phyloP scores from a whole-genome alignment of 2,797 vertebrate genomes.

The Coendou prehensilis region DNA sequence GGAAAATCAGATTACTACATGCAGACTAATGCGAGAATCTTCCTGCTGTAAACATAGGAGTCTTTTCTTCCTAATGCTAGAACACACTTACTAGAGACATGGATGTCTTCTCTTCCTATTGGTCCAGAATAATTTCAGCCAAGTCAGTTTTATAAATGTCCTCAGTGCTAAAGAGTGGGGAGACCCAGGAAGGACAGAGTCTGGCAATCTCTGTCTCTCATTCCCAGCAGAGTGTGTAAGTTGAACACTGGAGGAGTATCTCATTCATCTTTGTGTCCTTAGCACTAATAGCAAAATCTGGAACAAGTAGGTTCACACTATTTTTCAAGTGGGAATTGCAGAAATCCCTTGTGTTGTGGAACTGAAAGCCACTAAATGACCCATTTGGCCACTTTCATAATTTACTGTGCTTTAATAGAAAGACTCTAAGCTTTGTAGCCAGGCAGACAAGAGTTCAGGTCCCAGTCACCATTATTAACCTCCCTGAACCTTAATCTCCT shows the following conservation, averaged over 20 bases:
- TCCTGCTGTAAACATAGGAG: background rate
- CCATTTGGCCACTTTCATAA: slow-evolving; percentile 63
- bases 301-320: background rate
- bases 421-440: slow-evolving; percentile 33
- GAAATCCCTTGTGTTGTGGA: background rate
- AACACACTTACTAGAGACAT: background rate
- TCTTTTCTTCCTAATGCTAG: background rate
- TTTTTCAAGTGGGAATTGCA: slow-evolving; percentile 59
- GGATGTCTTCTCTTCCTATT: background rate
- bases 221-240: background rate
- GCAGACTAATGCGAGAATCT: background rate
- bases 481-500: slow-evolving; percentile 48
- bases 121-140: background rate
- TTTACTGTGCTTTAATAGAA: slow-evolving; percentile 66
- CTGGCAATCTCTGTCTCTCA: background rate
- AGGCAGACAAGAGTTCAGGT: slow-evolving; percentile 56
- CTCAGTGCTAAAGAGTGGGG: background rate
- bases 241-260: background rate
- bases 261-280: slow-evolving; percentile 34
- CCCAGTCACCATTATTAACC: slow-evolving; percentile 63
- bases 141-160: background rate
- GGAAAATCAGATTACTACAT: background rate
- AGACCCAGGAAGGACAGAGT: background rate
- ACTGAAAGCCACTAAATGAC: slow-evolving; percentile 30
- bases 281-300: slow-evolving; percentile 49